Base-by-base conservation (phyloP, 1,140 invertebrate species). In the Panulirus ornatus region DNA sequence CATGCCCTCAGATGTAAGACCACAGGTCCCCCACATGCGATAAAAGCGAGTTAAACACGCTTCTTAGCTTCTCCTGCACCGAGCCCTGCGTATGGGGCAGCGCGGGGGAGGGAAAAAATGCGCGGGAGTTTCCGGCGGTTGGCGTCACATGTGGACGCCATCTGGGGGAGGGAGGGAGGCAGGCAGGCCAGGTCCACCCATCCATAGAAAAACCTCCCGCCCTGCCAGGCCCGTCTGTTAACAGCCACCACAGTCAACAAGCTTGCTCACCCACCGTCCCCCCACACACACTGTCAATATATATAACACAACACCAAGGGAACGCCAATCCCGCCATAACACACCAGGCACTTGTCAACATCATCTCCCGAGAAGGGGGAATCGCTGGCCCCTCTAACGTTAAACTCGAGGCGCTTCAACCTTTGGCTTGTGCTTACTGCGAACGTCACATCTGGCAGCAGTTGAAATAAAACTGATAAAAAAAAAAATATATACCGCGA, bases 81-180 rank as follows among this genome's bases (percentile, higher is more conserved):
- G 19, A 5, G 70, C 9, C 38, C 40, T n/a, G 38, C 51, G 40
- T 73, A 44, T 73, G 83, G 82, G 82, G n/a, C 38, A 14, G 19
- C 54, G 14, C 19, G 82, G 83, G 83, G 44, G 73, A 84, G 83
- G 83, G 44, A 84, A 84, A 84, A 84, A 84, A 84, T 84, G 83
- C 42, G 83, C 82, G 30, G 30, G 63, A 40, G 6, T 66, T 84
- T 84, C 73, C 83, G 66, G 83, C 66, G 66, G 66, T 66, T 36
- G 40, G 63, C 8, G 30, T 38, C 40, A 84, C 83, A 84, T 84
- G 66, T 84, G 83, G 40, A 16, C 27, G 63, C 82, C 82, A 84
- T 63, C 58, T 84, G 82, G 82, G 54, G 81, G 58, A 47, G 36
- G 2, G 44, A 30, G 27, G 47, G 19, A 9, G 54, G 40, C 82